Base-by-base conservation (phyloP, 2,113 vertebrate genomes). In the Planiliza haematocheilus region DNA sequence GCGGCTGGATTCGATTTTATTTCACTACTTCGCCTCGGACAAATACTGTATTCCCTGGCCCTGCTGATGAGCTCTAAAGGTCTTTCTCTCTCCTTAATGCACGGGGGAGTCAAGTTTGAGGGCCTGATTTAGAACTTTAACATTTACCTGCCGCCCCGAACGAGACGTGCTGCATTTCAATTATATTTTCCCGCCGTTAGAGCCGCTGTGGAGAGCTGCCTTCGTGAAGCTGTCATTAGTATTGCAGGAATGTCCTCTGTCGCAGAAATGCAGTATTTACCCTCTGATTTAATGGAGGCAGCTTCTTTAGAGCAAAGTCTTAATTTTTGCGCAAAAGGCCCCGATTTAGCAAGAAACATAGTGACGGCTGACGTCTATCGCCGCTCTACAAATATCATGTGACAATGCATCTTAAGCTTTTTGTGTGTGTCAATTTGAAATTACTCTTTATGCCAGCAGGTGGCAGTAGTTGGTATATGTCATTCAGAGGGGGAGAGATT, bases 91-190 rank as follows among this genome's bases (percentile, higher is more conserved):
- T 36, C 62, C 5, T 30, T 30, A 30, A 30, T 30, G 43, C 51
- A 34, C 1, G 8, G 56, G 55, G 50, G 48, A 50, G 62, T 63
- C 0, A 53, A 60, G 52, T 60, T 24, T 46, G 42, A 62, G 36
- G 16, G 11, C 10, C 51, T 77, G 73, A 71, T 55, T 77, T 63
- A 70, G 48, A 34, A 52, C 52, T 67, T 80, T 70, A 75, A 68
- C 74, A 80, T 80, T 74, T 74, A 74, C 63, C 59, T 52, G 60
- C 21, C 1, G 3, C 55, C 69, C 49, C 1, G 12, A 43, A 37
- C 45, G 46, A 69, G 39, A 37, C 1, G n/a, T 0, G 38, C 60
- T 58, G 73, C 63, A 65, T 81, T 65, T 77, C 16, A 73, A 46
- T 73, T 18, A 34, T 41, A 18, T 30, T 50, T 67, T 16, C 45